Conservation (phyloP, 2,888 invertebrate species). For the Acleris emargana region DNA sequence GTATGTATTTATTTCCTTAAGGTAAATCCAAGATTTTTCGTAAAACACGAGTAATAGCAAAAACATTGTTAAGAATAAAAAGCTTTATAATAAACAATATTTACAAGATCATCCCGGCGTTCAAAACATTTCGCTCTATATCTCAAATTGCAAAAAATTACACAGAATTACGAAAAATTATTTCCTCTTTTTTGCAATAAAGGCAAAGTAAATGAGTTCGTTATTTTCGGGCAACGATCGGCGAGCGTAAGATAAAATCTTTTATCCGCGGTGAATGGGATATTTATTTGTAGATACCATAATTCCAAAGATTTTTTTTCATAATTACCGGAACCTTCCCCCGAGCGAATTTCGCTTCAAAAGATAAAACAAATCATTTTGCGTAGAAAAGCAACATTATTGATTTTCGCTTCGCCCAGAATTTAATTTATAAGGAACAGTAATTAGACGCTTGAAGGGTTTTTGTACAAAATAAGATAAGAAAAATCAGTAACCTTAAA, state of each 20-base stretch:
- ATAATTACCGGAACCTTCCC: conserved; percentile 68
- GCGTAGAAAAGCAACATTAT: conserved; percentile 40
- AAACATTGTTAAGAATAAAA: neutral
- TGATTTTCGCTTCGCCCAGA: conserved; percentile 33
- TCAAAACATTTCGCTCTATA: conserved; percentile 13
- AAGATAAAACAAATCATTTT: conserved; percentile 56
- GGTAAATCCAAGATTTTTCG: too few relatives aligned
- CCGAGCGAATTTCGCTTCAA: conserved; percentile 48
- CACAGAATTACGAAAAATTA: conserved; percentile 45
- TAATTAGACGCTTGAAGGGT: conserved; percentile 30
- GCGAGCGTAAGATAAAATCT: conserved; percentile 63
- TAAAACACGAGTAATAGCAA: too few relatives aligned
- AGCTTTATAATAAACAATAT: neutral
- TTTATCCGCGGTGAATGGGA: conserved; percentile 70
- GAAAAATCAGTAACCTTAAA: conserved; percentile 9
- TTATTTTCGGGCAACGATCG: conserved; percentile 72
- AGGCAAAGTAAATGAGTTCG: conserved; percentile 58
- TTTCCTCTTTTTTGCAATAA: conserved; percentile 53
- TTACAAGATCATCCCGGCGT: neutral
- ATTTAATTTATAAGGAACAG: conserved; percentile 31
- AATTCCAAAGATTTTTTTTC: conserved; percentile 67
- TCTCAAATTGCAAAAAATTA: conserved; percentile 40
- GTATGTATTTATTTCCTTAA: too few relatives aligned
- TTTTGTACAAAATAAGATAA: conserved; percentile 19
- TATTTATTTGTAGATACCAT: conserved; percentile 67